Evolutionary conservation across 2,888 invertebrate species (phyloP), one percentile per base, ranked within the genome.

Genomic region (Choreutis nemorana): DNA sequence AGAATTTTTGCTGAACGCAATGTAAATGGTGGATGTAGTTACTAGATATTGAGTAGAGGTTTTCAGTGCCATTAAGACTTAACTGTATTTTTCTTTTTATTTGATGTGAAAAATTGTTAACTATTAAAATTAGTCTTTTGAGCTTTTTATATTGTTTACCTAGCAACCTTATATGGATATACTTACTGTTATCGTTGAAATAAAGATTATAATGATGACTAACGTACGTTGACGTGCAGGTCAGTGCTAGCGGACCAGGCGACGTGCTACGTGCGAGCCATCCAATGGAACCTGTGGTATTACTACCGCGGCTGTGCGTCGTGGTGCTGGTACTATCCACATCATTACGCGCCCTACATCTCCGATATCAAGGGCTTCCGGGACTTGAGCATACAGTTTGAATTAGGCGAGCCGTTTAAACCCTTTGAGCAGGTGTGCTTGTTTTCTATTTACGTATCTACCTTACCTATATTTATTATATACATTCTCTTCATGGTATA

Each of bases 301-400:
- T 99, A 99, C 65, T 98, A 96, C 68, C 88, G 93, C 50, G 98
- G 98, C 4, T 94, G 96, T 24, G 90, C 91, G 28, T 97, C 96
- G 0, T 99, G 99, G 99, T 91, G 94, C 15, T 99, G 98, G 98
- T 97, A 84, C 70, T 99, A 97, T 66, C 96, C 97, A 0, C 92
- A 94, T 55, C 97, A 99, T 66, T 99, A 98, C 67, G 92, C 97
- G 0, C 98, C 98, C 0, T 97, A 90, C 58, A 90, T 97, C 43
- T 97, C 97, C 2, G 98, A 98, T 60, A 85, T 98, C 18, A 87
- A 85, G 45, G 86, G 89, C 32, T 95, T 97, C 55, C 81, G 84
- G 40, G 73, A 89, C 41, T 67, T 90, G 40, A 82, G 88, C 45
- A 80, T 97, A n/a, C 82, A 87, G 15, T 97, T 92, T 56, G 90